Base-by-base conservation (phyloP, 2,797 vertebrate genomes). In the Brotula barbata region DNA sequence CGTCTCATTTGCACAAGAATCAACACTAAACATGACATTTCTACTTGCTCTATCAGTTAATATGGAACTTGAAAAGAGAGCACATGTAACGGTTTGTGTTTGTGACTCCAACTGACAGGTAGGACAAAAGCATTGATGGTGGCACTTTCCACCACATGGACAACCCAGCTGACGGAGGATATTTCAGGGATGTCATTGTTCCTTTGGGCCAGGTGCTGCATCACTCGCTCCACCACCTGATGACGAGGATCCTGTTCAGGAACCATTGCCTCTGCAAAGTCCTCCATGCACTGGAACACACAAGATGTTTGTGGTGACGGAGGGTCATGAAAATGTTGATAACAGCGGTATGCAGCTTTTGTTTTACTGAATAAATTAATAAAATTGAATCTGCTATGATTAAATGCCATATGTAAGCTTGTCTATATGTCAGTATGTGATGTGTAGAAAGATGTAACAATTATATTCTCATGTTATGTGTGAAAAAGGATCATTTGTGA, bases 161-260 rank as follows among this genome's bases (percentile, higher is more conserved):
- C 83, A 13, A 76, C 88, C 96, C 97, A 99, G 28, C 74, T 28
- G 22, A 94, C 82, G 0, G 89, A 80, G 1, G 91, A 89, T 56
- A 98, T 57, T 59, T 92, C 92, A 2, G 93, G 90, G 54, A 98
- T 53, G 78, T 99, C 96, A 63, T 92, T 88, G 89, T 97, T 99
- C 67, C 91, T 93, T 63, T 94, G 87, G 25, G 81, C 89, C 51
- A 99, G 83, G 75, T 93, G 93, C 58, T 84, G 65, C 45, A 97
- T 82, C 74, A 94, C 78, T 55, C 63, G 77, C 72, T 95, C 89
- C 74, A 96, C 93, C 58, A 89, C 81, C 81, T 92, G 85, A 76
- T 96, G 93, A 34, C 90, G 90, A 1, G 86, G 75, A 57, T 99
- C 94, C 39, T 80, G 85, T 71, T 88, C 87, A 2, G 93, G 85